phyloP scores from a whole-genome alignment of 2,888 invertebrate genomes.

The Embidobia sp. region DNA sequence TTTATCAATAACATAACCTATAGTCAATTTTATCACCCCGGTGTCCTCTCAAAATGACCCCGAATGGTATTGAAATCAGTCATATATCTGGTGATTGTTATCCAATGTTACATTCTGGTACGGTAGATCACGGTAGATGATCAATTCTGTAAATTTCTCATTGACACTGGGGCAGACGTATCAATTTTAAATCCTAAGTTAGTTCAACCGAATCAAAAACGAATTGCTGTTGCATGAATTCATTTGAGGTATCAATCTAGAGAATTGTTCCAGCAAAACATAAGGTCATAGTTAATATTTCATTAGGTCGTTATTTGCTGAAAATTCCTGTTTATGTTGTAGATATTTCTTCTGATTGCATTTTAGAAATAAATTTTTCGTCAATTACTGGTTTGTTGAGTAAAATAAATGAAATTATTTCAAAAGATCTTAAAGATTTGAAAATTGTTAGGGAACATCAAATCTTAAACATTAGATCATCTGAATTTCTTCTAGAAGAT shows the following conservation, averaged over 20 bases:
- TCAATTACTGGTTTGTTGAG: neutral
- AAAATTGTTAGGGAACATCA: too few relatives aligned
- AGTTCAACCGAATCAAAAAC: neutral
- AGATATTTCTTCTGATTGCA: neutral
- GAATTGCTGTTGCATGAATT: neutral
- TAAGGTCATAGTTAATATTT: neutral
- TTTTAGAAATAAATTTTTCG: neutral
- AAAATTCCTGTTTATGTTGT: neutral
- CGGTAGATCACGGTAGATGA: neutral
- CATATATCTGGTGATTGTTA: neutral
- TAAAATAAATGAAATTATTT: neutral
- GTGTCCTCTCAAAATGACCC: too few relatives aligned
- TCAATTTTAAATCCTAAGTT: conserved; percentile 8
- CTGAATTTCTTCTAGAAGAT: neutral
- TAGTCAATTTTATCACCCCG: too few relatives aligned
- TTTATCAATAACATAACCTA: too few relatives aligned
- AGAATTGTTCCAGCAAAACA: conserved; percentile 12
- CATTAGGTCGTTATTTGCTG: conserved; percentile 17
- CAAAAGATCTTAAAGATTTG: too few relatives aligned
- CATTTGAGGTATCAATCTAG: neutral
- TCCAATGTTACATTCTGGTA: neutral
- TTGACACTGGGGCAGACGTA: conserved; percentile 14
- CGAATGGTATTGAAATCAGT: neutral
- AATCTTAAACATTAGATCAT: too few relatives aligned
- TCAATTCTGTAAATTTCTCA: neutral